Evolutionary conservation across 2,888 invertebrate species (phyloP).

Genomic region (Lycocerus yunnanus): DNA sequence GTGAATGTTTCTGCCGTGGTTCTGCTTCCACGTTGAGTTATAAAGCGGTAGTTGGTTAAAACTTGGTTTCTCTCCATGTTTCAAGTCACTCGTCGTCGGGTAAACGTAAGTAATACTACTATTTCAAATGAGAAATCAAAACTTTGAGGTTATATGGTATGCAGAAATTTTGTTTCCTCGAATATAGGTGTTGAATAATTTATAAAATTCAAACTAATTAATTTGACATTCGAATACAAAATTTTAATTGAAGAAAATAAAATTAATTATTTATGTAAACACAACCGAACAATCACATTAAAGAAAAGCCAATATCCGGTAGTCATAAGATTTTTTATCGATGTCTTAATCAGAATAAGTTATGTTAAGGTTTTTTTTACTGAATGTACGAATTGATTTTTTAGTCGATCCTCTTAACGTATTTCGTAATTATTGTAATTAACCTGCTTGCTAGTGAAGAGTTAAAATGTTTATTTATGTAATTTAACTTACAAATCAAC

Average conservation of each 20-base stretch:
- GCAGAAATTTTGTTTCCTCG: neutral
- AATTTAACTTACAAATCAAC: constrained; percentile 5
- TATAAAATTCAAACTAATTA: neutral
- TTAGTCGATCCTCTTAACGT: neutral
- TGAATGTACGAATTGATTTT: neutral
- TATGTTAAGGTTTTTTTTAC: neutral
- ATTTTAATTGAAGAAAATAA: neutral
- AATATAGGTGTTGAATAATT: neutral
- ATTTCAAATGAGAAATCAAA: neutral
- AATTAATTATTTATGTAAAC: neutral
- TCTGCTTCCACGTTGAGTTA: neutral
- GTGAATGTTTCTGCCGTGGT: neutral
- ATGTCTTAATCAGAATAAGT: neutral
- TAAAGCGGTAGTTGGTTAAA: no score
- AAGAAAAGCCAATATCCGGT: neutral
- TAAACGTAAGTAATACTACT: no score
- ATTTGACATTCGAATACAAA: neutral
- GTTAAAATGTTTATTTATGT: constrained; percentile 3
- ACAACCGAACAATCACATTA: neutral
- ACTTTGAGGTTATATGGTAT: neutral
- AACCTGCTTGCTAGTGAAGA: neutral
- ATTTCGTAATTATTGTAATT: neutral
- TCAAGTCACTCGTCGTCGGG: no score
- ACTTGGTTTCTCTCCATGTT: no score
- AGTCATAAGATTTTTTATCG: neutral